Evolutionary conservation across 2,888 invertebrate genomes (phyloP), one percentile per base, ranked within the genome.

Genomic region (Pterobdella sp.): DNA sequence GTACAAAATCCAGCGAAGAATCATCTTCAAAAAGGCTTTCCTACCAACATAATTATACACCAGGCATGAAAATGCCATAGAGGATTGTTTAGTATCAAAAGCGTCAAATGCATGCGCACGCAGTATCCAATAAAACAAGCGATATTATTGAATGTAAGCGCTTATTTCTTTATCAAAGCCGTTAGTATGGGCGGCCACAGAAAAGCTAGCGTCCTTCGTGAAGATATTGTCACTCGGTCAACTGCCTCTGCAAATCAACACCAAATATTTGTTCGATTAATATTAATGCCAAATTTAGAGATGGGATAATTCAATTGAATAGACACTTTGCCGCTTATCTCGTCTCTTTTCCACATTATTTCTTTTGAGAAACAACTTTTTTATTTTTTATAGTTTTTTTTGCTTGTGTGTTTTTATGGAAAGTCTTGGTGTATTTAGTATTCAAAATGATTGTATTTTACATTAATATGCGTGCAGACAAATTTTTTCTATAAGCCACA

Each of bases 181-280:
- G 7, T 7, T 18, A 42, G 10, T 18, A 14, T 42, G 7, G 42
- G 10, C 42, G 42, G 42, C 42, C 42, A 42, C 42, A 18, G 18
- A 42, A 42, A 18, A 7, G 7, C 42, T 42, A 42, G 42, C 42
- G 7, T 42, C 10, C 10, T 22, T 22, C 49, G 49, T 22, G n/a
- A 26, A 56, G 60, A 56, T 56, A 56, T 56, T 56, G 60, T 56
- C 60, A 56, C 60, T 22, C 60, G 60, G 60, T 56, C 60, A 56
- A 56, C 18, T 56, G 60, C n/a, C 4, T n/a, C 60, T 26, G 60
- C 60, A 56, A 56, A 56, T 56, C 60, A 56, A 56, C 4, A 26
- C 60, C n/a, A 56, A 26, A 56, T 56, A 26, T 56, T 42, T 3
- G 18, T 56, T 56, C 60, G 60, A 56, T 56, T 56, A 26, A 56